These are phyloP conservation scores for Chondrosia reniformis DNA, from an alignment of 37 sponge, comb jelly and placozoan species.

Conservation along the genomic window DNA sequence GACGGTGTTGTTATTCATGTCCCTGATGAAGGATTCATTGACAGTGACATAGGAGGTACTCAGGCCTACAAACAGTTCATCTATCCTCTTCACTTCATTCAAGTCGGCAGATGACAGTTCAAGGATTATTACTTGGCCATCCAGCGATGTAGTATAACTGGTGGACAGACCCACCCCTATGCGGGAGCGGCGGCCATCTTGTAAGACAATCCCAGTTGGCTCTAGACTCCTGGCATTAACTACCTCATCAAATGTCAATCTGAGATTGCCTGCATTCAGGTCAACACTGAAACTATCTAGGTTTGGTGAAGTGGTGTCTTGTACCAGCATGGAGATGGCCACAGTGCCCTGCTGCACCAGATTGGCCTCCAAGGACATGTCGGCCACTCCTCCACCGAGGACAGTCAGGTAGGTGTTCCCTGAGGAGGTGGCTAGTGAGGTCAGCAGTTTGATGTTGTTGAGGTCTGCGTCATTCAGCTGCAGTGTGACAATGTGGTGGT, in stretches of 20 bases:
- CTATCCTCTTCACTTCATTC: slow-evolving; percentile 85
- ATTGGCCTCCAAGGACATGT: slow-evolving; percentile 48
- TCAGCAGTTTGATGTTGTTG: slow-evolving; percentile 66
- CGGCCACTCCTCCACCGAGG: slow-evolving; percentile 33
- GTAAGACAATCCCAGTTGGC: slow-evolving; percentile 51
- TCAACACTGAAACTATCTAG: slow-evolving; percentile 60
- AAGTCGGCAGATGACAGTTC: slow-evolving; percentile 58
- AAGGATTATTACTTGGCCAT: slow-evolving; percentile 58
- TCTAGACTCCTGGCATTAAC: slow-evolving; percentile 58
- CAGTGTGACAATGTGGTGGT: slow-evolving; percentile 54
- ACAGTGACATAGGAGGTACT: slow-evolving; percentile 70
- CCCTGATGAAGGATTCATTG: slow-evolving; percentile 41
- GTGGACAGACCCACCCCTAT: slow-evolving; percentile 62
- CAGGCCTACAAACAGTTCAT: slow-evolving; percentile 41
- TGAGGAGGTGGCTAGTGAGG: slow-evolving; percentile 46
- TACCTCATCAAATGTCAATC: slow-evolving; percentile 71
- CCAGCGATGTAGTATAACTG: slow-evolving; percentile 40
- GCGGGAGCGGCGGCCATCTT: slow-evolving; percentile 68
- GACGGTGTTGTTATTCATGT: slow-evolving; percentile 74
- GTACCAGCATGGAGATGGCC: slow-evolving; percentile 21
- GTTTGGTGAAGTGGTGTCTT: slow-evolving; percentile 52
- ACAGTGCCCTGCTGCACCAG: slow-evolving; percentile 37
- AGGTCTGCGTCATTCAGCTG: slow-evolving; percentile 41
- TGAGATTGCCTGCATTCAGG: slow-evolving; percentile 59
- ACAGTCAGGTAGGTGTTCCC: slow-evolving; percentile 70